A percentile compares a stretch with the other conserved stretches of the same genome.
Conservation (phyloP, 1,140 invertebrate species). For the Drosophila tropicalis region DNA sequence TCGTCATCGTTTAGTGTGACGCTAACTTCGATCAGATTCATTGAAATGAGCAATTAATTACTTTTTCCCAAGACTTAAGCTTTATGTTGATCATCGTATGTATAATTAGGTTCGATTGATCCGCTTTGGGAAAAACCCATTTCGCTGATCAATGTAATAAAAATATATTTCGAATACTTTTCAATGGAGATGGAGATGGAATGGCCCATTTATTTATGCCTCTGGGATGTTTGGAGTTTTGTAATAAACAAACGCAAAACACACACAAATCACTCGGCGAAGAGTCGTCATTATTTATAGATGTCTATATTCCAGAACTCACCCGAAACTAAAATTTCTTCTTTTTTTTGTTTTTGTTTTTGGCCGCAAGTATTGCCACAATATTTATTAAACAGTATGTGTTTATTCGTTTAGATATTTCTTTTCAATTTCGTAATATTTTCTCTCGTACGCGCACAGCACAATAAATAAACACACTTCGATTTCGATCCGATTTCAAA, state of each 20-base stretch:
- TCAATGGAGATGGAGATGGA: slow-evolving; percentile 21
- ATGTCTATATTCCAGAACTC: slow-evolving; percentile 44
- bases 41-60: slow-evolving; percentile 28
- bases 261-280: slow-evolving; percentile 23
- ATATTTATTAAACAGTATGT: slow-evolving; percentile 52
- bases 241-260: slow-evolving; percentile 37
- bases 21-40: slow-evolving; percentile 9
- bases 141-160: slow-evolving; percentile 57
- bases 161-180: slow-evolving; percentile 28
- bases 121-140: slow-evolving; percentile 52
- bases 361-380: slow-evolving; percentile 41
- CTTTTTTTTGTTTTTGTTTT: too few relatives aligned
- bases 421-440: slow-evolving; percentile 43
- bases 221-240: slow-evolving; percentile 45
- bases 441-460: background rate
- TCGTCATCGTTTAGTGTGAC: slow-evolving; percentile 23
- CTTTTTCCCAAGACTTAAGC: slow-evolving; percentile 66
- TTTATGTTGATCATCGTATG: background rate
- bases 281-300: slow-evolving; percentile 62
- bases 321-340: slow-evolving; percentile 62
- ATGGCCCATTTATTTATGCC: slow-evolving; percentile 54
- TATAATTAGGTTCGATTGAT: slow-evolving; percentile 38
- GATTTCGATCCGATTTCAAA: slow-evolving; percentile 21
- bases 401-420: slow-evolving; percentile 43
- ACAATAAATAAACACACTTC: slow-evolving; percentile 19